phyloP scores from a whole-genome alignment of 2,113 vertebrate species.

The Cnemophilus loriae region DNA sequence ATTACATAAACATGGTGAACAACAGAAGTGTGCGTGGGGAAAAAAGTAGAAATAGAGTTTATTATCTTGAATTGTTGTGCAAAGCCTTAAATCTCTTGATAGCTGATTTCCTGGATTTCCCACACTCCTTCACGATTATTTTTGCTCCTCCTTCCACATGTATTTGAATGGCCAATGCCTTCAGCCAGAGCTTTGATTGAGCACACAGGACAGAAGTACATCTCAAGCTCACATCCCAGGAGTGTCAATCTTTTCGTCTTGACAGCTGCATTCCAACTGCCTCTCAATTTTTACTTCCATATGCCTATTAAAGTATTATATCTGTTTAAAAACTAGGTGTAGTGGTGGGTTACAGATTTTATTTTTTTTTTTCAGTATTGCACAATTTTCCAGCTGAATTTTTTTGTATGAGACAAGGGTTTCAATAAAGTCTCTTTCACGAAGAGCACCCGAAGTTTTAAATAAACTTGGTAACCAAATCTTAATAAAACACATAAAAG shows the following conservation, averaged over 20 bases:
- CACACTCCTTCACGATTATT: background rate
- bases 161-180: background rate
- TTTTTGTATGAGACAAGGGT: background rate
- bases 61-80: background rate
- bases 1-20: background rate
- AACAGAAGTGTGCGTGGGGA: fast-evolving
- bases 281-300: background rate
- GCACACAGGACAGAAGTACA: background rate
- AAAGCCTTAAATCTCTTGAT: background rate
- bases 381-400: background rate
- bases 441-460: background rate
- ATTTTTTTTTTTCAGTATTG: background rate
- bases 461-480: background rate
- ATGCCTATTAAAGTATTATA: background rate
- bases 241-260: background rate
- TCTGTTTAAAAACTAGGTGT: background rate
- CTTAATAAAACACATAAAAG: background rate
- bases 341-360: background rate
- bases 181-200: background rate
- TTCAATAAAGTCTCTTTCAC: background rate
- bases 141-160: background rate
- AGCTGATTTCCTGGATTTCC: background rate
- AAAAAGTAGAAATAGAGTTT: fast-evolving
- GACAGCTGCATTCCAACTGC: background rate
- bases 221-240: background rate